phyloP scores from a whole-genome alignment of 37 sponge, comb jelly and placozoan species.

The Beroe ovata region DNA sequence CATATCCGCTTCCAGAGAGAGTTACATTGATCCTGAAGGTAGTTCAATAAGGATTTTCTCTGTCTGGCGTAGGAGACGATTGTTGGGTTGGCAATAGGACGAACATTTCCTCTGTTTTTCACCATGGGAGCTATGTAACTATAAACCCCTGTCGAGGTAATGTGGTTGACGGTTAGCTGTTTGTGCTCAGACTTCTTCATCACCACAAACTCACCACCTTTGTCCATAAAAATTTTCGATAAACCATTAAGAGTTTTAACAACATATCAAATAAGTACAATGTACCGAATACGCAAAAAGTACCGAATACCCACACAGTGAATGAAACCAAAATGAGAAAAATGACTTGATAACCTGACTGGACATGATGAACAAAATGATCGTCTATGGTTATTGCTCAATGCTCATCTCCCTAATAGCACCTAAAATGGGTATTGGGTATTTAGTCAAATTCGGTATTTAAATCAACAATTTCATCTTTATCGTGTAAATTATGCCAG shows the following conservation, averaged over 20 bases:
- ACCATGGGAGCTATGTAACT: neutral
- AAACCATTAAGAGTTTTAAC: too few species aligned
- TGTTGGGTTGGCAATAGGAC: conserved; percentile 13
- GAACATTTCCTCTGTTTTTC: neutral
- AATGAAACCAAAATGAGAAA: too few species aligned
- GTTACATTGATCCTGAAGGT: neutral
- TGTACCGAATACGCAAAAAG: too few species aligned
- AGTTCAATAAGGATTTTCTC: neutral
- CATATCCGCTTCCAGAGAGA: neutral
- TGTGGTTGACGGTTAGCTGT: neutral
- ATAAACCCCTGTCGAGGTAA: conserved; percentile 20
- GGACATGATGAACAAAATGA: too few species aligned
- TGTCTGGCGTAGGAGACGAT: neutral
- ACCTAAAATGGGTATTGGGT: too few species aligned
- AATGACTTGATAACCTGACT: too few species aligned
- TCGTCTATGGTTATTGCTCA: too few species aligned
- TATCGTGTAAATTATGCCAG: too few species aligned
- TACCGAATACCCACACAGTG: too few species aligned
- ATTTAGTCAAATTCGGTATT: conserved; percentile 11
- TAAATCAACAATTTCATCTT: neutral
- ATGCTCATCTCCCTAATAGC: too few species aligned
- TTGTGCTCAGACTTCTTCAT: neutral
- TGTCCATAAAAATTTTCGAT: too few species aligned
- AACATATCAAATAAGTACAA: too few species aligned
- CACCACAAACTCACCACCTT: neutral